A percentile compares a stretch with the other conserved stretches of the same genome.
These are phyloP conservation scores for Tolypeutes matacus DNA, from an alignment of 2,797 vertebrate genomes.

Conservation along the genomic window DNA sequence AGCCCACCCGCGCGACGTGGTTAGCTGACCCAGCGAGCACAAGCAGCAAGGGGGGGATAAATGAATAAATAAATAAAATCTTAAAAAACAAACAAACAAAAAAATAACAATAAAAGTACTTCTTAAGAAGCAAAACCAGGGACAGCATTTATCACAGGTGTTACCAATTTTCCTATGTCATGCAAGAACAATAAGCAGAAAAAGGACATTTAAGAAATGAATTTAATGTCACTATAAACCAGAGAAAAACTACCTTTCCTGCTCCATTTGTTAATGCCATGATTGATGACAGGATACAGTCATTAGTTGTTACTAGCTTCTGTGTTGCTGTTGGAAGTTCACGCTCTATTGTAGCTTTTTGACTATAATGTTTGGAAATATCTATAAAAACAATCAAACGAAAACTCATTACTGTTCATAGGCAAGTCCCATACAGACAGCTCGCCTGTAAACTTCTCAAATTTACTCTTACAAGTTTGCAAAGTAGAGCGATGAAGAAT, in stretches of 20 bases:
- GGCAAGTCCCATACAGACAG: not conserved
- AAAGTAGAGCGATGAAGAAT: constrained; percentile 49
- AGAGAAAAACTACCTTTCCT: constrained; percentile 92
- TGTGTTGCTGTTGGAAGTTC: constrained; percentile 96
- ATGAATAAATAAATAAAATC: too few species aligned
- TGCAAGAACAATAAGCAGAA: not conserved
- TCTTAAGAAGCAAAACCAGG: constrained; percentile 30
- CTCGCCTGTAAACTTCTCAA: not conserved
- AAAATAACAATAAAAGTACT: not conserved
- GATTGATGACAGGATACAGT: constrained; percentile 96
- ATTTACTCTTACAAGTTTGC: constrained; percentile 11
- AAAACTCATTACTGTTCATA: constrained; percentile 60
- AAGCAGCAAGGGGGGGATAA: too few species aligned
- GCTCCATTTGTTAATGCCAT: constrained; percentile 93
- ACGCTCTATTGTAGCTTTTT: constrained; percentile 95
- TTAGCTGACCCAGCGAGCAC: too few species aligned
- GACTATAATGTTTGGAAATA: constrained; percentile 96
- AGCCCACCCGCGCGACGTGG: too few species aligned
- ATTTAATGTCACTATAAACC: not conserved
- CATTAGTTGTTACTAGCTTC: constrained; percentile 97
- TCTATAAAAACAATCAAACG: constrained; percentile 88
- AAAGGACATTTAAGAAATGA: not conserved
- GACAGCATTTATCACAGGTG: not conserved
- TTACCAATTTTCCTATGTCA: not conserved
- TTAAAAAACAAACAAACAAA: constrained; percentile 35